Percentiles rank a stretch among this genome's conserved stretches.
phyloP scores from a whole-genome alignment of 2,113 vertebrate genomes.

The Cyanocitta stelleri region DNA sequence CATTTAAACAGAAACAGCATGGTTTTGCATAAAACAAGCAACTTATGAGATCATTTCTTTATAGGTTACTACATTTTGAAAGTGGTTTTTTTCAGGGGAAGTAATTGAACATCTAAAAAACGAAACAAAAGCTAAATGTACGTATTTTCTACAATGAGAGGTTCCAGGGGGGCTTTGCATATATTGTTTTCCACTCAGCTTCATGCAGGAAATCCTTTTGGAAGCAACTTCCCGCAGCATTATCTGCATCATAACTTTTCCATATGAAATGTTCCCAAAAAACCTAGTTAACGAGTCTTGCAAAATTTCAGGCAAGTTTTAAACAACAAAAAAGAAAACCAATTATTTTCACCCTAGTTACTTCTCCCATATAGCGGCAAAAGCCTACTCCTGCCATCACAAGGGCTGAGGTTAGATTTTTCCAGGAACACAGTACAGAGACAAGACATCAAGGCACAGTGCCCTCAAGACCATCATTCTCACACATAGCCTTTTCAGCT shows the following conservation, averaged over 20 bases:
- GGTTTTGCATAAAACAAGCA: background rate
- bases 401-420: background rate
- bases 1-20: conserved; percentile 28
- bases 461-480: background rate
- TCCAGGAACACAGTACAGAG: background rate
- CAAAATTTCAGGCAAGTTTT: background rate
- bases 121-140: background rate
- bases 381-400: background rate
- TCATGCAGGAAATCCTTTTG: background rate
- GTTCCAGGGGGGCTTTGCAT: background rate
- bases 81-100: background rate
- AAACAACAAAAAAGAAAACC: background rate
- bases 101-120: background rate
- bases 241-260: background rate
- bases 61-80: background rate
- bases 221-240: background rate
- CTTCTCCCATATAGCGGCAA: background rate
- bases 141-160: background rate
- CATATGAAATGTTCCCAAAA: background rate
- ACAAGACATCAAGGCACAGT: background rate
- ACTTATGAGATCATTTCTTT: background rate
- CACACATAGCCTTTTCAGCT: background rate
- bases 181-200: background rate
- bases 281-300: background rate
- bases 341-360: background rate